Evolutionary conservation across 1,140 invertebrate genomes (phyloP).

Genomic region (Zaprionus kolodkinae): DNA sequence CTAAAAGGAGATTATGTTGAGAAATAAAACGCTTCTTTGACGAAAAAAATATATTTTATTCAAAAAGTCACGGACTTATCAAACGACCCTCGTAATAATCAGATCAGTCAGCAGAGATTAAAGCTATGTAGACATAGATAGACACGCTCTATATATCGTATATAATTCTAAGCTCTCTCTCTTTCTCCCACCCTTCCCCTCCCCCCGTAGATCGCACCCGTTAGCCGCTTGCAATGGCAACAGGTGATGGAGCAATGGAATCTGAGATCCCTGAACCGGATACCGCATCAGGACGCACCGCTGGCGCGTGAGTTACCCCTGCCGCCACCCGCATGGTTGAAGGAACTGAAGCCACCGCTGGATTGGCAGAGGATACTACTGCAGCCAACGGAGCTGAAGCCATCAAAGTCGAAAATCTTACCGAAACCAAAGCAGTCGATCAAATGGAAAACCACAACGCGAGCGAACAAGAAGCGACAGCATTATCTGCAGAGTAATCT

Average conservation of each 20-base stretch:
- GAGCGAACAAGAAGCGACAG: not conserved
- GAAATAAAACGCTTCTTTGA: too few relatives aligned
- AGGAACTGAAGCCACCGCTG: not conserved
- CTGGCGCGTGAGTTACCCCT: not conserved
- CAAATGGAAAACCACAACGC: not conserved
- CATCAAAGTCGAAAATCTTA: not conserved
- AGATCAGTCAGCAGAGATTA: too few relatives aligned
- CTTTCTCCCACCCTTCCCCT: too few relatives aligned
- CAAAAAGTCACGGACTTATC: too few relatives aligned
- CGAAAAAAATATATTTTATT: too few relatives aligned
- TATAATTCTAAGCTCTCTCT: not conserved
- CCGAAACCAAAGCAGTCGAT: not conserved
- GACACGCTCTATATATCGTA: too few relatives aligned
- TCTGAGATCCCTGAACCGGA: not conserved
- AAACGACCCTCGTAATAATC: too few relatives aligned
- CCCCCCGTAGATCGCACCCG: not conserved
- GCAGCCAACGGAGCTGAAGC: not conserved
- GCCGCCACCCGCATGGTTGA: not conserved
- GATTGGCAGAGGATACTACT: not conserved
- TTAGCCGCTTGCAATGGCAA: not conserved
- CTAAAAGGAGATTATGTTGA: too few relatives aligned
- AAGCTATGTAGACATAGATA: too few relatives aligned
- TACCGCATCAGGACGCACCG: not conserved
- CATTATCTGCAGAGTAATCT: not conserved
- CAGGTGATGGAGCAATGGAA: not conserved